Percentiles rank a stretch among this genome's conserved stretches.
Evolutionary conservation across 2,797 vertebrate species (phyloP).

Genomic region (Lepidocolaptes lacrymiger): DNA sequence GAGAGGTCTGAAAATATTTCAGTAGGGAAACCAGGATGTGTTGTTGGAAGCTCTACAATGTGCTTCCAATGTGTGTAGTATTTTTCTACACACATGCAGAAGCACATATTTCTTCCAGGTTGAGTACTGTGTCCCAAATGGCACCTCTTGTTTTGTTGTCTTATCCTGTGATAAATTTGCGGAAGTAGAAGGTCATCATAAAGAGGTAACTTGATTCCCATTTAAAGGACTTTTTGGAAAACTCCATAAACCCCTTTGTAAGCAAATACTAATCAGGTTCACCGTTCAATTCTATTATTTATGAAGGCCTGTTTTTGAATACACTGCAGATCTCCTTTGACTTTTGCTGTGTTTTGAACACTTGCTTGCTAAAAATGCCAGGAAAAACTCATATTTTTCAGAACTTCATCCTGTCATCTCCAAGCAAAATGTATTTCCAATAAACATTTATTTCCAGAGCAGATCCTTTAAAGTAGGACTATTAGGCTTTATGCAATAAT

Average conservation of each 20-base stretch:
- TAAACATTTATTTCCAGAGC: not conserved
- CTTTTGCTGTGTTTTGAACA: not conserved
- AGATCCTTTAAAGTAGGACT: slow-evolving; percentile 3
- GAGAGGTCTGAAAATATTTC: not conserved
- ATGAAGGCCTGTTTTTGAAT: not conserved
- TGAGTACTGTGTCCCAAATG: accelerated
- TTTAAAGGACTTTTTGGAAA: slow-evolving; percentile 4
- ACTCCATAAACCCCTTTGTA: slow-evolving; percentile 11
- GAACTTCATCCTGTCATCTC: not conserved
- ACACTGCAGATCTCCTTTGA: not conserved
- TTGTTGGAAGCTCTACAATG: not conserved
- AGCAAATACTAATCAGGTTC: slow-evolving; percentile 19
- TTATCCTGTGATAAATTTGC: not conserved
- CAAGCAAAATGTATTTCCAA: slow-evolving; percentile 20
- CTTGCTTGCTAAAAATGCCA: not conserved
- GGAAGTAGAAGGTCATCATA: not conserved
- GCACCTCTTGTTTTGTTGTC: not conserved
- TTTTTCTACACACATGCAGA: not conserved
- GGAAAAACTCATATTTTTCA: slow-evolving; percentile 23
- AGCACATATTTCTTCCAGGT: not conserved
- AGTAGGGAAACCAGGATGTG: not conserved
- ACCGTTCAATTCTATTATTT: not conserved
- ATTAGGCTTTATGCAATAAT: not conserved
- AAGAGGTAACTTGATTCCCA: slow-evolving; percentile 15
- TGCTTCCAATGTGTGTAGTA: no score